Base-by-base conservation (phyloP, 1,140 invertebrate genomes). In the Drosophila obscura region DNA sequence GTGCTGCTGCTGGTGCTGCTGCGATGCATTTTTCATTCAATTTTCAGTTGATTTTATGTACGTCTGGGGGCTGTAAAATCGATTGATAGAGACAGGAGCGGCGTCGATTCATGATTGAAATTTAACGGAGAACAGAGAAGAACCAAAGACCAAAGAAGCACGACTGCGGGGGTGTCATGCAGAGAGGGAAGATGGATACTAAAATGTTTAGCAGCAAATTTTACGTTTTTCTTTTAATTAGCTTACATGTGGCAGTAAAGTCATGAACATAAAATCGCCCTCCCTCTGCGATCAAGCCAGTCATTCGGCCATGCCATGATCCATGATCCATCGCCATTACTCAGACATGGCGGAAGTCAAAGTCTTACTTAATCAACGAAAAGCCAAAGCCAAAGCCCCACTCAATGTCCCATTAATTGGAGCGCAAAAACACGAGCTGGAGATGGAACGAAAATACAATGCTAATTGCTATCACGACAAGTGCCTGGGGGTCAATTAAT, bases 21-120 rank as follows among this genome's bases (percentile, higher is more conserved):
- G 76, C 80, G 87, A 88, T 88, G 83, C 83, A 88, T 88, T 88
- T 87, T 83, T 88, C 84, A 88, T 88, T 88, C 76, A 88, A 88
- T 88, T 88, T 88, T 51, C 74, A 52, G 59, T 63, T 49, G 52
- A 71, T 78, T 87, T 87, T 82, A 78, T 83, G 83, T 65, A 62
- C 58, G 44, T 57, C 69, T 35, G 39, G 66, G 59, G 72, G 68
- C 83, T 88, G 76, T 88, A 79, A 88, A 88, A 88, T 88, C 83
- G 83, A 88, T 88, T 88, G 83, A 88, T 83, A 77, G 61, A 77
- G 69, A 19, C 56, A 44, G 56, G 53, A 11, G 35, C 31, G 35
- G 35, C 35, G 1, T 4, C 35, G 35, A 4, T 56, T 68, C 83
- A 80, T 88, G 83, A 88, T 88, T 88, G 83, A 83, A 88, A 88